Evolutionary conservation across 2,888 invertebrate genomes (phyloP), one percentile per base, ranked within the genome.

Genomic region (Silvanus unidentatus): DNA sequence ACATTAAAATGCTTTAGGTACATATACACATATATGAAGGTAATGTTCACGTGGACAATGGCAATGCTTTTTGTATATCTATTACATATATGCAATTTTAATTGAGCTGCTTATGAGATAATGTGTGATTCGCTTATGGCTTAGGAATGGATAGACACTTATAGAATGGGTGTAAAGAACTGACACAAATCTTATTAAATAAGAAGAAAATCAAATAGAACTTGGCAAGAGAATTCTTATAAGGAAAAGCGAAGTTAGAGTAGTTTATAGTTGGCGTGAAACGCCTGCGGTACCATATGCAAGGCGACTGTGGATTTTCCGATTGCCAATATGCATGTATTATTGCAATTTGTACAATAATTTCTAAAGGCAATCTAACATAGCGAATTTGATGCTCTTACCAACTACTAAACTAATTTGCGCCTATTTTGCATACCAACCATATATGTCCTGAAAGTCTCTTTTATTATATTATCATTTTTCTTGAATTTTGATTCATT

Each of bases 251-350:
- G 16, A 3, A 47, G 47, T 50, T 43, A 45, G 45, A 59, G 3
- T 22, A 60, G 58, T 61, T 61, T 61, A 58, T 32, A 48, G 36
- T 12, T 40, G 48, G 54, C 42, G 48, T 48, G 53, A 50, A 55
- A 52, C 55, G 57, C 58, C 58, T 52, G 58, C 49, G 59, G 59
- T 55, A 52, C 47, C 59, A 53, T 50, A 56, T 58, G 58, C 59
- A 58, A 57, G 53, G 50, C 52, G 43, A 48, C 46, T 53, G 47
- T 47, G 53, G 50, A 52, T 59, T 57, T 60, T 58, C 54, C 61
- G 60, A 64, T 65, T 65, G 63, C 62, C 65, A 65, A 65, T 65
- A 64, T 65, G 64, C 65, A 65, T 65, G 64, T 59, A 65, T 65
- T 65, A 65, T 64, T 63, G 62, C 64, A 64, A 65, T 65, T 65